Base-by-base conservation (phyloP, 2,888 invertebrate species). In the Pseudococcus viburni region DNA sequence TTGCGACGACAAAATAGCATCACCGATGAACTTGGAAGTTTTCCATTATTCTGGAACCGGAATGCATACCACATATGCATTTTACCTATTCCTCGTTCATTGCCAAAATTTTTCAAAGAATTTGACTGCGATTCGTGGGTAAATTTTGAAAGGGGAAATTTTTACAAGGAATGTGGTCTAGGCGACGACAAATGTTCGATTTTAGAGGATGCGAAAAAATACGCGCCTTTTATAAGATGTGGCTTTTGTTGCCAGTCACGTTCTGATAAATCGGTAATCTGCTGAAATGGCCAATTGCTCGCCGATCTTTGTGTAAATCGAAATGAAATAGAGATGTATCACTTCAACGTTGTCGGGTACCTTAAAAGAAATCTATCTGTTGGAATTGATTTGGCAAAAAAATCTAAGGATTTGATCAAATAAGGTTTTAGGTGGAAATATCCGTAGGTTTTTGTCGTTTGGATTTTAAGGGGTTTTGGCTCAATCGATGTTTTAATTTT, bases 21-120 rank as follows among this genome's bases (percentile, higher is more conserved):
- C 42, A 42, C 42, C 48, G 77, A 73, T 86, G 86, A 86, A 86
- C 86, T 86, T 86, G 86, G 86, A 86, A 86, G 73, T 64, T 86
- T 86, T 86, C 86, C 86, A 73, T 48, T 73, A 48, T 86, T 86
- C 48, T 73, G 73, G 86, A 73, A 48, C 26, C 46, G 77, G 86
- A 86, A 86, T 86, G 86, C 86, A 51, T 73, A 51, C n/a, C 48
- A 39, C 42, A 86, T n/a, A n/a, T 86, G 86, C 86, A 86, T 86
- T 77, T 77, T 73, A 77, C 77, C 51, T 86, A 46, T 77, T 77
- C 46, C 68, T 11, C 17, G 17, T 83, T 46, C 80, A 86, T 77
- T 86, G 86, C 86, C 86, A 86, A 86, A 86, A 86, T 86, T 86
- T 68, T 83, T 51, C 73, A 19, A 86, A 64, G 46, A 42, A 86